Conservation (phyloP, 2,888 invertebrate genomes). For the Drosophila setosimentum region DNA sequence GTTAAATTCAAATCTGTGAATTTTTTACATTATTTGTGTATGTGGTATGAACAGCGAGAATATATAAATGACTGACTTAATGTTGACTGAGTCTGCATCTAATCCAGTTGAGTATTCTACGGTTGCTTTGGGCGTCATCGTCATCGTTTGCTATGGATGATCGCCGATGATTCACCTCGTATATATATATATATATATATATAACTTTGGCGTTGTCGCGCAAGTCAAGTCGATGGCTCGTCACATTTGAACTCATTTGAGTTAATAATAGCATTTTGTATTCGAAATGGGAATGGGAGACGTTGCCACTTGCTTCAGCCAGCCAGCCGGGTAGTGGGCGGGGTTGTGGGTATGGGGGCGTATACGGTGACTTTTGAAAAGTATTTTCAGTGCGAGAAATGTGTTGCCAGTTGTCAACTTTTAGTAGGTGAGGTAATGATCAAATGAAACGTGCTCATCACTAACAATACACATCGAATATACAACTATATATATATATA, state of each 20-base stretch:
- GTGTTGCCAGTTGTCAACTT: constrained; percentile 47
- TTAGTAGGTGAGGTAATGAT: constrained; percentile 39
- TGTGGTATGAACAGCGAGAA: background rate
- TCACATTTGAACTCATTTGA: constrained; percentile 58
- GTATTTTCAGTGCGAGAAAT: constrained; percentile 40
- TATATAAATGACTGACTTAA: too few relatives aligned
- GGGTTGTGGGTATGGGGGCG: background rate
- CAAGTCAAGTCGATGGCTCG: constrained; percentile 44
- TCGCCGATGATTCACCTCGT: constrained; percentile 32
- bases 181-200: background rate
- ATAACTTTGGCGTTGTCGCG: constrained; percentile 39
- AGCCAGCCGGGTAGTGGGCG: background rate
- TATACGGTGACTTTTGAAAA: constrained; percentile 30
- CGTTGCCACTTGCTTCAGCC: constrained; percentile 12
- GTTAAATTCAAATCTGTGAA: background rate
- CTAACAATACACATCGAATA: constrained; percentile 1
- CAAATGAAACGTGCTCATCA: constrained; percentile 28
- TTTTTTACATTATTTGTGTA: background rate
- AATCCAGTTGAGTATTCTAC: background rate
- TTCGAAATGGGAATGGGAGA: constrained; percentile 22
- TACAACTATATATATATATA: constrained; percentile 2
- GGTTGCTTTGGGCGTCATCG: background rate
- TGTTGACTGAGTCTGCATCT: background rate
- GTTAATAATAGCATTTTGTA: constrained; percentile 45
- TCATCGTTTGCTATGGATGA: constrained; percentile 19